Conservation (phyloP, 2,113 vertebrate genomes). For the Mixornis gularis region DNA sequence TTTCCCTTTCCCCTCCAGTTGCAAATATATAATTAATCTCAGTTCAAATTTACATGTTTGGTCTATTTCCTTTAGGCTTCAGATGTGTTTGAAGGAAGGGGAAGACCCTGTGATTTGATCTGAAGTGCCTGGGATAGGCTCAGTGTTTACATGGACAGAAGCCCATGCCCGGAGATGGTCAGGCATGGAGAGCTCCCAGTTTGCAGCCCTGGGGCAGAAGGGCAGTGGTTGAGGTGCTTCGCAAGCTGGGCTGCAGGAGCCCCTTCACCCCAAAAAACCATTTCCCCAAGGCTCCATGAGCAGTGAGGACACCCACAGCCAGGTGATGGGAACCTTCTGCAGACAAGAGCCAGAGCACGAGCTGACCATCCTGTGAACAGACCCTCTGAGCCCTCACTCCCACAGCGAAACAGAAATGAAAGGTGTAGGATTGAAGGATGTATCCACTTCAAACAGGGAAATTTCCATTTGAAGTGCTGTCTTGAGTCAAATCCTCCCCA, state of each 20-base stretch:
- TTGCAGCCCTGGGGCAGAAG: neutral
- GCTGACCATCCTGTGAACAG: neutral
- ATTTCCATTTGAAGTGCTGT: conserved; percentile 62
- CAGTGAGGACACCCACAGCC: neutral
- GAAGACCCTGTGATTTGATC: neutral
- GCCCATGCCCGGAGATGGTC: neutral
- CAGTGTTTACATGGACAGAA: accelerated
- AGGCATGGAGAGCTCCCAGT: neutral
- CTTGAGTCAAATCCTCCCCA: conserved; percentile 42
- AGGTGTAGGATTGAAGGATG: neutral
- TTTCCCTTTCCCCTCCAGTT: neutral
- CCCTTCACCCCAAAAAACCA: neutral
- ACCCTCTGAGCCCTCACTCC: accelerated
- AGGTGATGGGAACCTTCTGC: neutral
- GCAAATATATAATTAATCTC: conserved; percentile 35
- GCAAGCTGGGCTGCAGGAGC: neutral
- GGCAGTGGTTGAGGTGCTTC: neutral
- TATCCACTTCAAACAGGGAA: conserved; percentile 57
- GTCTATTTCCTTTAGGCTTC: conserved; percentile 32
- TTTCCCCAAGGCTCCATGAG: neutral
- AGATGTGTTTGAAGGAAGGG: neutral
- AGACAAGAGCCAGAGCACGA: neutral
- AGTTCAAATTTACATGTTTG: conserved; percentile 38
- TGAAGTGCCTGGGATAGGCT: neutral
- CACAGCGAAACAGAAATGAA: neutral